Conservation (phyloP, 2,797 vertebrate genomes). For the Paedocypris micromegethes region DNA sequence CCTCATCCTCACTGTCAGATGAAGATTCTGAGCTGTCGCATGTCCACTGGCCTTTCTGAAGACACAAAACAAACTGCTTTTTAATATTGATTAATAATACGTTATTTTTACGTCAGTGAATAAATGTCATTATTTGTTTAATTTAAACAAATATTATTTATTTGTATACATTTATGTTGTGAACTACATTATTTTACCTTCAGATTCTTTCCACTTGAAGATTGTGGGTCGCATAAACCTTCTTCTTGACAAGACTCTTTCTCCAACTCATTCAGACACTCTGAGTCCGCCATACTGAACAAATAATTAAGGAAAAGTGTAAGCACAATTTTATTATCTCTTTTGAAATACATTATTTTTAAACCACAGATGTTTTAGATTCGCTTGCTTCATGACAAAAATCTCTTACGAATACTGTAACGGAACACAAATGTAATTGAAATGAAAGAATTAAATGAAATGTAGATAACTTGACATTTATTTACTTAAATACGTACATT, state of each 20-base stretch:
- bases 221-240: neutral
- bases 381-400: too few species aligned
- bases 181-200: conserved; percentile 4
- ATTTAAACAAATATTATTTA: neutral
- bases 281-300: conserved; percentile 9
- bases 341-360: neutral
- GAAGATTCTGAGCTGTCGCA: conserved; percentile 40
- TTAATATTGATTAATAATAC: neutral
- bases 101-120: too few species aligned
- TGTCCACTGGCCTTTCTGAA: conserved; percentile 23
- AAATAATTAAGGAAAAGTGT: neutral
- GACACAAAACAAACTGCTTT: neutral
- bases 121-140: too few species aligned
- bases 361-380: too few species aligned
- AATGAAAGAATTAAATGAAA: too few species aligned
- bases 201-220: neutral
- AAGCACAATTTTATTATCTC: neutral
- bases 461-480: too few species aligned
- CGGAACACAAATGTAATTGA: too few species aligned
- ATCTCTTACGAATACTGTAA: too few species aligned
- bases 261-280: neutral
- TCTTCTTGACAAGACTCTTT: neutral
- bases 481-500: too few species aligned
- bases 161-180: neutral
- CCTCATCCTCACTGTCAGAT: conserved; percentile 27